These are phyloP conservation scores for Acanthosepion lycidas DNA, from an alignment of 2,888 invertebrate species.

Conservation along the genomic window DNA sequence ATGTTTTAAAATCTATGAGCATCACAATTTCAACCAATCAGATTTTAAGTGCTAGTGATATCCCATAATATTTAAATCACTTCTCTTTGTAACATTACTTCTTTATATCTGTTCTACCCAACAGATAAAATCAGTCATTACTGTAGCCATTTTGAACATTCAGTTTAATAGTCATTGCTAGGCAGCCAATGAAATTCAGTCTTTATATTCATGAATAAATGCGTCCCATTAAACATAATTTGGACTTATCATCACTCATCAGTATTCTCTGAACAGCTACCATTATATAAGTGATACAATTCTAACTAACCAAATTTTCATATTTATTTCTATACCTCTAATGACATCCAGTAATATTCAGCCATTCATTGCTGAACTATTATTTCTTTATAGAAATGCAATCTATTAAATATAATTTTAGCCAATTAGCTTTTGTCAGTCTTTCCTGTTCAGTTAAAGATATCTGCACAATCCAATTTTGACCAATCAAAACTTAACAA, in stretches of 20 bases:
- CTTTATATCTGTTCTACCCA: not conserved
- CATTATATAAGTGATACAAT: not conserved
- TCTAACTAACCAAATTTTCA: not conserved
- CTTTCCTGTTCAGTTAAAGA: not conserved
- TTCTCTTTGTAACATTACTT: not conserved
- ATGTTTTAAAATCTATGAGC: not conserved
- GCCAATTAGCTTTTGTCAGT: not conserved
- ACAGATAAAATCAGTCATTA: not conserved
- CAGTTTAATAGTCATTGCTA: not conserved
- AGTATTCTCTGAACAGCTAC: not conserved
- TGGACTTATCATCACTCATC: conserved; percentile 22
- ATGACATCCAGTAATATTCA: not conserved
- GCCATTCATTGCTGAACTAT: not conserved
- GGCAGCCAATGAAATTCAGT: not conserved
- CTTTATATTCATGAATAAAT: not conserved
- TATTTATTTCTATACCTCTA: conserved; percentile 22
- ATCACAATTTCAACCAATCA: not conserved
- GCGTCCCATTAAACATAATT: not conserved
- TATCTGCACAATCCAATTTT: not conserved
- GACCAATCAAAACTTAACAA: conserved; percentile 8
- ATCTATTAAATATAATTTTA: not conserved
- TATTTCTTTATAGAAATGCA: not conserved
- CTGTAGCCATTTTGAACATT: not conserved
- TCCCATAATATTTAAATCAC: not conserved
- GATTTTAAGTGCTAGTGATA: not conserved